Percentiles rank a stretch among this genome's conserved stretches.
Conservation (phyloP, 2,888 invertebrate genomes). For the Hirtodrosophila duncani region DNA sequence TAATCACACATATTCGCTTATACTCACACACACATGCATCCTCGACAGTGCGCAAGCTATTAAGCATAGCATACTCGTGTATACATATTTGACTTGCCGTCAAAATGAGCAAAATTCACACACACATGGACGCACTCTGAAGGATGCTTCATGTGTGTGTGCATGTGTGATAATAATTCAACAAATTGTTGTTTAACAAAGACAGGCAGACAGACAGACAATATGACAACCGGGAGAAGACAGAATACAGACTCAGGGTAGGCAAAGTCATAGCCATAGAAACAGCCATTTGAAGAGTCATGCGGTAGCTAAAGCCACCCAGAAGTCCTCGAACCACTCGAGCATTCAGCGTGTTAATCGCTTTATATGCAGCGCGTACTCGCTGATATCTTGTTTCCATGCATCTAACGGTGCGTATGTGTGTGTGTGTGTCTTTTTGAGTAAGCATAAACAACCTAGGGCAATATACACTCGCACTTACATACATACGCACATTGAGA, state of each 20-base stretch:
- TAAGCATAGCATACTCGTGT: conserved; percentile 25
- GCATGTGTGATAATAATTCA: conserved; percentile 63
- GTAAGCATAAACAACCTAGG: conserved; percentile 57
- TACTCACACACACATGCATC: conserved; percentile 28
- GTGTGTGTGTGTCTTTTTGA: conserved; percentile 10
- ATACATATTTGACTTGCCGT: conserved; percentile 63
- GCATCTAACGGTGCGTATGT: conserved; percentile 37
- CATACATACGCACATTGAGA: too few species aligned
- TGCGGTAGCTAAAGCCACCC: conserved; percentile 47
- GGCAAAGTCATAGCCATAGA: too few species aligned
- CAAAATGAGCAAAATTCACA: conserved; percentile 62
- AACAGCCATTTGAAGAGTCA: too few species aligned
- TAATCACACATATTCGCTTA: conserved; percentile 29
- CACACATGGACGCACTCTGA: conserved; percentile 16
- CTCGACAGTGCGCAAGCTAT: conserved; percentile 38
- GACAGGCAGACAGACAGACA: conserved; percentile 59
- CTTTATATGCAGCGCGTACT: conserved; percentile 63
- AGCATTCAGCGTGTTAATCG: conserved; percentile 63
- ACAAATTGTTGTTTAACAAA: conserved; percentile 72
- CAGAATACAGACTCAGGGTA: too few species aligned
- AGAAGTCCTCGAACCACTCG: conserved; percentile 6
- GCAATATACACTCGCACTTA: too few species aligned
- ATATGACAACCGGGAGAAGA: too few species aligned
- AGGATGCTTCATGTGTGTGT: conserved; percentile 20
- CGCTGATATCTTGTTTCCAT: conserved; percentile 67